These are phyloP conservation scores for Zoanthus solanderi DNA, from an alignment of 92 coral and sea anemone genomes.

Conservation along the genomic window DNA sequence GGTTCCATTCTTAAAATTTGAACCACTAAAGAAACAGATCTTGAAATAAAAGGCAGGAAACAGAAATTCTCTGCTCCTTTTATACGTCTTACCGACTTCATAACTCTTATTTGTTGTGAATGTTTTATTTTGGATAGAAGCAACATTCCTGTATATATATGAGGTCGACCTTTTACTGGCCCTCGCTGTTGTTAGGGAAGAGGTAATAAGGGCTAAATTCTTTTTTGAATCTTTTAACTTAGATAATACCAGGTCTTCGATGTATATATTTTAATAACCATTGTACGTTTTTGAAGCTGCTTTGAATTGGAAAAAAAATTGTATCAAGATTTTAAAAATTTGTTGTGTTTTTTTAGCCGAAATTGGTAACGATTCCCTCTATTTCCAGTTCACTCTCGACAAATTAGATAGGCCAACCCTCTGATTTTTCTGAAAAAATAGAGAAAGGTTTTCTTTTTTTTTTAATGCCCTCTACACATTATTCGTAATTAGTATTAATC, in stretches of 20 bases:
- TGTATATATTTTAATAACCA: no score
- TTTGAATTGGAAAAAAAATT: no score
- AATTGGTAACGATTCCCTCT: background rate
- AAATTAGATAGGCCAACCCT: background rate
- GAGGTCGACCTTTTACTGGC: background rate
- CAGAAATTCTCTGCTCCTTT: slow-evolving; percentile 8
- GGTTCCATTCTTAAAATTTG: slow-evolving; percentile 26
- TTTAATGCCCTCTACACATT: no score
- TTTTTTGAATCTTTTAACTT: no score
- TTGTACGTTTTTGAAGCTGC: no score
- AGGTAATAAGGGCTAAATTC: background rate
- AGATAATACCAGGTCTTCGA: no score
- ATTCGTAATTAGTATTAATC: background rate
- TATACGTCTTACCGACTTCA: background rate
- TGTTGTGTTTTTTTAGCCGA: background rate
- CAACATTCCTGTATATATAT: background rate
- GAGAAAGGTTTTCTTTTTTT: background rate
- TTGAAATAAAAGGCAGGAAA: slow-evolving; percentile 40
- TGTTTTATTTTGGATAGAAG: background rate
- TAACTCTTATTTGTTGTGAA: background rate
- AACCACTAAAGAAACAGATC: slow-evolving; percentile 31
- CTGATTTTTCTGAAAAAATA: background rate
- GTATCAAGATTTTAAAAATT: no score
- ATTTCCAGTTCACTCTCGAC: no score
- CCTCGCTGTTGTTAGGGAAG: background rate